phyloP scores from a whole-genome alignment of 1,140 invertebrate species.

The Tribolium castaneum region DNA sequence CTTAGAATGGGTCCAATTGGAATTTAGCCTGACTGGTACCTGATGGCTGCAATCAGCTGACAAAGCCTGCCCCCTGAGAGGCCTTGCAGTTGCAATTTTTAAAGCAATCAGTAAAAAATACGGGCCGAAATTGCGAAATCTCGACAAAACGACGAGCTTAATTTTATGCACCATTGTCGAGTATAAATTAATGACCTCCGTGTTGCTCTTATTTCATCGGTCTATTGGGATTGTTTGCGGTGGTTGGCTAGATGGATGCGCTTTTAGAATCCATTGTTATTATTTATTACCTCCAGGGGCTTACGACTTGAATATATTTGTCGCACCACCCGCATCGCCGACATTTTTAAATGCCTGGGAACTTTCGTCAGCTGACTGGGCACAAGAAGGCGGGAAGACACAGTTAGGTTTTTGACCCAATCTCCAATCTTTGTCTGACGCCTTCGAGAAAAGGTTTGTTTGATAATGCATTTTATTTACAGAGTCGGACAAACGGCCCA shows the following conservation, averaged over 20 bases:
- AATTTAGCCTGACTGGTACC: conserved; percentile 26
- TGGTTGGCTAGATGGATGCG: neutral
- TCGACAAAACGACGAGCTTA: neutral
- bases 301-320: neutral
- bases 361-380: conserved; percentile 45
- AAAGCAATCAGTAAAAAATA: neutral
- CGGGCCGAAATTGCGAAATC: neutral
- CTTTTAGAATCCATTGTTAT: neutral
- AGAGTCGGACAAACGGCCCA: neutral
- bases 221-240: neutral
- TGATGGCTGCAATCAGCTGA: conserved; percentile 18
- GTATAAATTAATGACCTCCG: neutral
- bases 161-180: neutral
- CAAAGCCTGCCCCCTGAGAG: conserved; percentile 10
- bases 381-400: conserved; percentile 32
- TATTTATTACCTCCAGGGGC: neutral
- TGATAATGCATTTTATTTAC: conserved; percentile 28
- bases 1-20: conserved; percentile 34
- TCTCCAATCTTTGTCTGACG: conserved; percentile 28
- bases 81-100: conserved; percentile 15
- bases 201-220: neutral
- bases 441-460: conserved; percentile 9
- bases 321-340: conserved; percentile 45
- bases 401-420: conserved; percentile 40
- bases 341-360: conserved; percentile 50